Evolutionary conservation across 2,888 invertebrate genomes (phyloP).

Genomic region (Eilema depressum): DNA sequence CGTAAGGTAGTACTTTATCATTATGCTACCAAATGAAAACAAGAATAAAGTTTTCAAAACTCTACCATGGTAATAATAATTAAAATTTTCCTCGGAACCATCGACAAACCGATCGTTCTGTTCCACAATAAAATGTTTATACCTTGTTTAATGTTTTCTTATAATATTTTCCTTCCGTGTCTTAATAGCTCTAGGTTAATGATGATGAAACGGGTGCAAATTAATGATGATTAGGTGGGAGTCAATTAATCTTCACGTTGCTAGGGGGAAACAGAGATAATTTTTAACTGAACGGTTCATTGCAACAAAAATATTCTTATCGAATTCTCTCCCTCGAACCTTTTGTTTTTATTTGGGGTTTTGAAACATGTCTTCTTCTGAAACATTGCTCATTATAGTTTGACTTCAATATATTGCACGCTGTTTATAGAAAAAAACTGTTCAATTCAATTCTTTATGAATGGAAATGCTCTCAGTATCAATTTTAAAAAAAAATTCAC

Average conservation of each 20-base stretch:
- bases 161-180: slow-evolving; percentile 24
- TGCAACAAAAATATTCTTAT: background rate
- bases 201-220: slow-evolving; percentile 13
- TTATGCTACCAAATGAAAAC: too few relatives aligned
- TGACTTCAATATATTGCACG: too few relatives aligned
- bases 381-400: too few relatives aligned
- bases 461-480: too few relatives aligned
- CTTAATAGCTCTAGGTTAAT: slow-evolving; percentile 21
- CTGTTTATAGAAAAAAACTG: too few relatives aligned
- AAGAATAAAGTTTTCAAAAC: too few relatives aligned
- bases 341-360: background rate
- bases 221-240: slow-evolving; percentile 11
- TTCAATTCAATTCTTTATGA: too few relatives aligned
- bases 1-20: too few relatives aligned
- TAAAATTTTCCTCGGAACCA: slow-evolving; percentile 18
- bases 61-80: slow-evolving; percentile 21
- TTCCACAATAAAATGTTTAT: background rate
- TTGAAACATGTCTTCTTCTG: background rate
- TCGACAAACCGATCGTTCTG: background rate
- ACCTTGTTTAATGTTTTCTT: slow-evolving; percentile 11
- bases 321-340: background rate
- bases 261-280: slow-evolving; percentile 1
- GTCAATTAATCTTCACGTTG: slow-evolving; percentile 15
- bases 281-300: slow-evolving; percentile 5
- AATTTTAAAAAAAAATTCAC: too few relatives aligned